phyloP scores from a whole-genome alignment of 2,113 vertebrate genomes.

The Platanista minor region DNA sequence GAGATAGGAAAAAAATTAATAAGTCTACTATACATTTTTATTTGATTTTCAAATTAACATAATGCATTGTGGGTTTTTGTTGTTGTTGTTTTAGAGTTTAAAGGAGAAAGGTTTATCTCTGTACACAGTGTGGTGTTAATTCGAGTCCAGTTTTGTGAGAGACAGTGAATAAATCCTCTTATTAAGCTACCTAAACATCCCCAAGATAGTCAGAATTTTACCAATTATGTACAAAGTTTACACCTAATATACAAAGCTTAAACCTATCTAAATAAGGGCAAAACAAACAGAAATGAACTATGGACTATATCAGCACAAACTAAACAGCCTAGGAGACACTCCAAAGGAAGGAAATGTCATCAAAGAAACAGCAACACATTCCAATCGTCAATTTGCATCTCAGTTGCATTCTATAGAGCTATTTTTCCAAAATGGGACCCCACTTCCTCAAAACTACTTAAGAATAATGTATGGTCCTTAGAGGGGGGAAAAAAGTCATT shows the following conservation, averaged over 20 bases:
- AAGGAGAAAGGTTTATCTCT: background rate
- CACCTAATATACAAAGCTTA: background rate
- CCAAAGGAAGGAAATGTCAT: background rate
- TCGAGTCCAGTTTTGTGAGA: background rate
- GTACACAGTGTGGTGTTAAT: background rate
- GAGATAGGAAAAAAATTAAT: background rate
- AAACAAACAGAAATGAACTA: background rate
- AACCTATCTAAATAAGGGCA: background rate
- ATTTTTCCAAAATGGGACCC: background rate
- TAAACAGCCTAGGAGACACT: background rate
- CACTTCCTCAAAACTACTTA: background rate
- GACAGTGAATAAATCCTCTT: background rate
- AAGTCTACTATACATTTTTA: conserved; percentile 27
- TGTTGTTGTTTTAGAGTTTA: background rate
- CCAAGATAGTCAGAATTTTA: conserved; percentile 8
- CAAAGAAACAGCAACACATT: background rate
- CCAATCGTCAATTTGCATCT: background rate
- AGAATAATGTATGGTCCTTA: background rate
- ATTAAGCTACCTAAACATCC: background rate
- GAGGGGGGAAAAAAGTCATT: background rate
- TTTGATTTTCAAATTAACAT: conserved; percentile 61
- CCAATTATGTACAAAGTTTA: background rate
- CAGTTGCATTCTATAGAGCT: background rate
- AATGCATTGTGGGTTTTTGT: background rate
- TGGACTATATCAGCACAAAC: background rate